Conservation (phyloP, 2,113 vertebrate genomes). For the Poicephalus gulielmi region DNA sequence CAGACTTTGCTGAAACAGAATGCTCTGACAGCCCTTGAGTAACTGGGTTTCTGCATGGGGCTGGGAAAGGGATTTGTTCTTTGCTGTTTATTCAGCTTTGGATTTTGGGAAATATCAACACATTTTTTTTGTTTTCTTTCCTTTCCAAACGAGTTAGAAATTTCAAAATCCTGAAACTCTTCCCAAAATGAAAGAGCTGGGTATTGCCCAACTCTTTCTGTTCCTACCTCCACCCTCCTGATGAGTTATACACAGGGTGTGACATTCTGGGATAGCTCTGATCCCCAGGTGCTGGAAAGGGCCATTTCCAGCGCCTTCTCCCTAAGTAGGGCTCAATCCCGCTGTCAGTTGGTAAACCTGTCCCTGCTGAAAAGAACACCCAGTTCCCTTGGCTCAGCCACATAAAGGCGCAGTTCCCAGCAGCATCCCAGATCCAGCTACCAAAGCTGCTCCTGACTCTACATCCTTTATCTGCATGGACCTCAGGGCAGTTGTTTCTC, state of each 20-base stretch:
- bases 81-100: constrained; percentile 18
- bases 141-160: background rate
- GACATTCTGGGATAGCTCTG: background rate
- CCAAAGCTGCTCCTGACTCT: background rate
- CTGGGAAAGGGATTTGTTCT: background rate
- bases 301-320: constrained; percentile 3
- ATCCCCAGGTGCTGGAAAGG: constrained; percentile 14
- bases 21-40: background rate
- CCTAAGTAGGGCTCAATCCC: background rate
- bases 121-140: background rate
- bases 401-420: background rate
- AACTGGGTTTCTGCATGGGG: background rate
- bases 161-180: constrained; percentile 63
- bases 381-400: background rate
- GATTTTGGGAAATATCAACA: background rate
- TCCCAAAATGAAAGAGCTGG: constrained; percentile 58
- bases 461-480: accelerated
- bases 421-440: accelerated
- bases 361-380: background rate
- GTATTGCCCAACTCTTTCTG: constrained; percentile 16
- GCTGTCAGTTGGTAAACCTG: background rate
- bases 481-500: background rate
- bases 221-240: constrained; percentile 31
- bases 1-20: background rate
- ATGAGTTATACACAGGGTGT: constrained; percentile 53